phyloP scores from a whole-genome alignment of 2,888 invertebrate species.

The Tridacna crocea region DNA sequence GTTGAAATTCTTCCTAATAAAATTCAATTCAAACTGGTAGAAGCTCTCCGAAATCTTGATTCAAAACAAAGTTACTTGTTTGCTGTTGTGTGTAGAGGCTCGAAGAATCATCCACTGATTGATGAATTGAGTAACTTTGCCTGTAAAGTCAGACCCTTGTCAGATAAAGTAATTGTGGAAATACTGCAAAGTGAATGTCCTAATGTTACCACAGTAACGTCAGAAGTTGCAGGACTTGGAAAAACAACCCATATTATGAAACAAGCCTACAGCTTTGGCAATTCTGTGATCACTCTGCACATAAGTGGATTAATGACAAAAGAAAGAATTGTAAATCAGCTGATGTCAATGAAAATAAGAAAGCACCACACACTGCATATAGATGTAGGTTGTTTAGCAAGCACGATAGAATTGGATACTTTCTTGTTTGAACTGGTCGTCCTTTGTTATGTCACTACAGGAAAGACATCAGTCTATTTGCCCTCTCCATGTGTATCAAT shows the following conservation, averaged over 20 bases:
- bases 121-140: conserved; percentile 48
- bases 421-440: conserved; percentile 69
- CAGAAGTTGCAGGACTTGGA: conserved; percentile 66
- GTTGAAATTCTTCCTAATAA: conserved; percentile 65
- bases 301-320: conserved; percentile 64
- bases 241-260: conserved; percentile 60
- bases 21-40: conserved; percentile 63
- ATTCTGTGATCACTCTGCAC: conserved; percentile 56
- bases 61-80: conserved; percentile 35
- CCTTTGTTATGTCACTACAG: conserved; percentile 53
- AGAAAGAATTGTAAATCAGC: conserved; percentile 42
- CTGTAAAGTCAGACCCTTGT: conserved; percentile 32
- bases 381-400: conserved; percentile 62
- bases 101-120: conserved; percentile 63
- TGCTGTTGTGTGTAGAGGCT: conserved; percentile 66
- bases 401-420: conserved; percentile 59
- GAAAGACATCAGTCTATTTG: conserved; percentile 46
- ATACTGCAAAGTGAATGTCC: conserved; percentile 44
- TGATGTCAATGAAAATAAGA: conserved; percentile 41
- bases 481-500: conserved; percentile 54
- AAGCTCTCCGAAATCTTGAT: conserved; percentile 39
- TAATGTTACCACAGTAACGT: conserved; percentile 57
- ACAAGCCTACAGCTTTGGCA: conserved; percentile 33
- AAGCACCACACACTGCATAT: conserved; percentile 62
- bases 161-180: conserved; percentile 33